Percentiles rank a stretch among this genome's conserved stretches.
These are phyloP conservation scores for Simalia tracyae DNA, from an alignment of 2,797 vertebrate genomes.

Conservation along the genomic window DNA sequence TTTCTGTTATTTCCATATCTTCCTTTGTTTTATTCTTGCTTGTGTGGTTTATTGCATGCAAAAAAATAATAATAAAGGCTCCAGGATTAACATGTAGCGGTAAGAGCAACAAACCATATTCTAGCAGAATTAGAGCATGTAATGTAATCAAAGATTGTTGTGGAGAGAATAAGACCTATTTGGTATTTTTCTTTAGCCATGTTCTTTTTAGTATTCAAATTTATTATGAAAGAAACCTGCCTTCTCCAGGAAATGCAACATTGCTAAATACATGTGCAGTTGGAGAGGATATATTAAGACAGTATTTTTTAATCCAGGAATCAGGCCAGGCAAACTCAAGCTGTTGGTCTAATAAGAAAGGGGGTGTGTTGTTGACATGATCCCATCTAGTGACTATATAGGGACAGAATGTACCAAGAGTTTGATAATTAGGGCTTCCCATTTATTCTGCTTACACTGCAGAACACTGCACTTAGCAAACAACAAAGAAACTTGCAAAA, in stretches of 20 bases:
- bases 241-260: background rate
- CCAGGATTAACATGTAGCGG: background rate
- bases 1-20: background rate
- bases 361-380: background rate
- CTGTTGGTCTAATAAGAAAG: background rate
- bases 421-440: background rate
- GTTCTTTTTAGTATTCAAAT: background rate
- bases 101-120: background rate
- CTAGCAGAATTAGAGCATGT: background rate
- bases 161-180: background rate
- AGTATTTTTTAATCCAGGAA: background rate
- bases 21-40: background rate
- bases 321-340: background rate
- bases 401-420: slow-evolving; percentile 7
- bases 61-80: background rate
- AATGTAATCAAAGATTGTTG: background rate
- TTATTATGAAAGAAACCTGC: background rate
- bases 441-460: background rate
- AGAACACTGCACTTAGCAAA: background rate
- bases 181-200: background rate
- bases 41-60: background rate
- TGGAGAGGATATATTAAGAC: background rate
- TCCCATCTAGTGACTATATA: background rate
- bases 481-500: background rate
- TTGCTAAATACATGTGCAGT: background rate